Percentiles rank a stretch among this genome's conserved stretches.
Evolutionary conservation across 2,797 vertebrate genomes (phyloP).

Genomic region (Acanthurus lineatus): DNA sequence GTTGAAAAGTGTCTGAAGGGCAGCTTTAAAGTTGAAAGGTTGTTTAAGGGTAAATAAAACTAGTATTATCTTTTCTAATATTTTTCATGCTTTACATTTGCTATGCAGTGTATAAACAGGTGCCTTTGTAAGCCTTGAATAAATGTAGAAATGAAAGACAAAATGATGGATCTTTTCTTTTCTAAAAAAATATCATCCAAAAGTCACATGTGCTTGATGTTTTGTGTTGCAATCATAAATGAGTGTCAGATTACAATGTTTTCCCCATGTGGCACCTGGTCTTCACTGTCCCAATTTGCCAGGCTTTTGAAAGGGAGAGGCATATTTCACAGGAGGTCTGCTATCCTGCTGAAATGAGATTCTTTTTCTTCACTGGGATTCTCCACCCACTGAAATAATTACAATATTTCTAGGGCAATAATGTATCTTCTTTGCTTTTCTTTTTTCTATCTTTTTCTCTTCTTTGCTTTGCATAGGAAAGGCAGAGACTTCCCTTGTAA

Average conservation of each 20-base stretch:
- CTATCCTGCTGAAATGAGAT: conserved; percentile 62
- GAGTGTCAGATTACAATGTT: conserved; percentile 62
- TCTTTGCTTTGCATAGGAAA: conserved; percentile 35
- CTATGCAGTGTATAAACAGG: background rate
- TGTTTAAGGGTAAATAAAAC: no score
- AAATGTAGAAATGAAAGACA: conserved; percentile 16
- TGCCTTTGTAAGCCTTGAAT: conserved; percentile 22
- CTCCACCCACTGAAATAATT: conserved; percentile 73
- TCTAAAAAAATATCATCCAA: conserved; percentile 17
- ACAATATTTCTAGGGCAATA: conserved; percentile 61
- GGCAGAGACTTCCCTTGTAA: conserved; percentile 19
- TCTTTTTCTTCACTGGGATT: conserved; percentile 52
- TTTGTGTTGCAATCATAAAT: conserved; percentile 52
- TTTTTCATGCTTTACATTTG: background rate
- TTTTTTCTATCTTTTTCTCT: background rate
- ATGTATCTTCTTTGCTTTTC: conserved; percentile 46
- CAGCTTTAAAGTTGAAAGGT: no score
- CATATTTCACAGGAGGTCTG: conserved; percentile 54
- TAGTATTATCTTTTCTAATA: no score
- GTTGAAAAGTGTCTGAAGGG: no score
- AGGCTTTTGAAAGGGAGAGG: conserved; percentile 53
- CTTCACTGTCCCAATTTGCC: conserved; percentile 60
- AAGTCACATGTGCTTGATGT: conserved; percentile 32
- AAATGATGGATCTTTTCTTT: conserved; percentile 18
- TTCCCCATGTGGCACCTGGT: conserved; percentile 57